Evolutionary conservation across 2,797 vertebrate species (phyloP).

Genomic region (Spinus olivaceus): DNA sequence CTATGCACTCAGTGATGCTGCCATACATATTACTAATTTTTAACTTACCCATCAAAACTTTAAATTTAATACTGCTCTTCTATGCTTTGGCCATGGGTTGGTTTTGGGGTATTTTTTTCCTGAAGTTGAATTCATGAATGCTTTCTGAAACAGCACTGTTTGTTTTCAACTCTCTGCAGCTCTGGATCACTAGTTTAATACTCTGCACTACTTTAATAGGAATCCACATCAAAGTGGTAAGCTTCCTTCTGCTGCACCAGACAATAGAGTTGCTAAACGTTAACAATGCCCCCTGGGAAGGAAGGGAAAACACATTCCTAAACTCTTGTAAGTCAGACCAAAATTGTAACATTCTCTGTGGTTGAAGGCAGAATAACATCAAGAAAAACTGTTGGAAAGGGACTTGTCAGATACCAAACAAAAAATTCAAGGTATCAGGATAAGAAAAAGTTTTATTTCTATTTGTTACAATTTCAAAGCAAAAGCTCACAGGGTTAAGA

Average conservation of each 20-base stretch:
- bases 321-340: constrained; percentile 37
- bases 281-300: constrained; percentile 55
- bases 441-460: constrained; percentile 30
- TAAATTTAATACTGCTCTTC: not conserved
- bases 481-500: constrained; percentile 8
- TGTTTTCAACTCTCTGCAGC: constrained; percentile 29
- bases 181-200: constrained; percentile 32
- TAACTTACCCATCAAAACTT: not conserved
- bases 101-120: not conserved
- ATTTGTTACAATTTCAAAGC: constrained; percentile 32
- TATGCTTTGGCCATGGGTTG: not conserved
- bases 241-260: constrained; percentile 42
- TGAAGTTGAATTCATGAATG: not conserved
- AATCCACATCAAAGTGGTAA: constrained; percentile 31
- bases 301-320: constrained; percentile 38
- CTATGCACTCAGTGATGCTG: not conserved
- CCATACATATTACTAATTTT: not conserved
- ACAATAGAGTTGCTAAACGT: constrained; percentile 55
- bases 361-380: constrained; percentile 36
- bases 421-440: not conserved
- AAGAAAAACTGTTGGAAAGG: constrained; percentile 32
- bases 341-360: constrained; percentile 30
- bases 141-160: constrained; percentile 16
- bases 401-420: not conserved
- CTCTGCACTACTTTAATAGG: constrained; percentile 26